Conservation (phyloP, 2,888 invertebrate species). For the Chorisops tibialis region DNA sequence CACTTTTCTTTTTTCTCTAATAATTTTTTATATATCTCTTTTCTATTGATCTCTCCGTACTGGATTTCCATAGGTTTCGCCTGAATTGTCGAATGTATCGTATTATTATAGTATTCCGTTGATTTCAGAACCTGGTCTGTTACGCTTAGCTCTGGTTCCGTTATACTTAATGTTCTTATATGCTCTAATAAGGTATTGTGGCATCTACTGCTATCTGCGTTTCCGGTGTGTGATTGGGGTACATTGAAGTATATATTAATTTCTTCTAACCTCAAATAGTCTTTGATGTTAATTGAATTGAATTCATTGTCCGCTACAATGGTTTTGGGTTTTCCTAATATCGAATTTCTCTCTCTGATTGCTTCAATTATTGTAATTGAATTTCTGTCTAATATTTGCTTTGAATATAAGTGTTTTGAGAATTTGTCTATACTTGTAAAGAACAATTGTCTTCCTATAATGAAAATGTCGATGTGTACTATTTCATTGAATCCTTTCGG, state of each 20-base stretch:
- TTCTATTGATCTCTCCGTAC: neutral
- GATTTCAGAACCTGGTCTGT: slow-evolving; percentile 2
- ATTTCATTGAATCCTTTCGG: neutral
- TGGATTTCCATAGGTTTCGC: slow-evolving; percentile 1
- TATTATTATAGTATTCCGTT: slow-evolving; percentile 10
- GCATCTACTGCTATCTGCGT: slow-evolving; percentile 11
- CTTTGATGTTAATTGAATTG: slow-evolving; percentile 24
- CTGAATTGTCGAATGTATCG: slow-evolving; percentile 5
- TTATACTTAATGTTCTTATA: neutral
- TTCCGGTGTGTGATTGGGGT: slow-evolving; percentile 24
- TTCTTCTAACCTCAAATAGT: slow-evolving; percentile 22
- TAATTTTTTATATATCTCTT: too few species aligned
- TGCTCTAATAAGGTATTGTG: slow-evolving; percentile 22
- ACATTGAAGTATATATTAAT: slow-evolving; percentile 1
- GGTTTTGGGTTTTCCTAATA: slow-evolving; percentile 26
- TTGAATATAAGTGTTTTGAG: slow-evolving; percentile 26
- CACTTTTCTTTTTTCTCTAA: too few species aligned
- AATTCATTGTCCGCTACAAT: slow-evolving; percentile 29
- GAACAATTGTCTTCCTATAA: slow-evolving; percentile 1
- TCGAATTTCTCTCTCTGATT: slow-evolving; percentile 16
- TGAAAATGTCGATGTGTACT: neutral
- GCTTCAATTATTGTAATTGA: slow-evolving; percentile 21
- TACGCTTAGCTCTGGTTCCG: neutral
- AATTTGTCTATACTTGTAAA: slow-evolving; percentile 29
- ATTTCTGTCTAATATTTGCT: slow-evolving; percentile 25